A percentile compares a stretch with the other conserved stretches of the same genome.
Conservation (phyloP, 2,113 vertebrate species). For the Rana temporaria region DNA sequence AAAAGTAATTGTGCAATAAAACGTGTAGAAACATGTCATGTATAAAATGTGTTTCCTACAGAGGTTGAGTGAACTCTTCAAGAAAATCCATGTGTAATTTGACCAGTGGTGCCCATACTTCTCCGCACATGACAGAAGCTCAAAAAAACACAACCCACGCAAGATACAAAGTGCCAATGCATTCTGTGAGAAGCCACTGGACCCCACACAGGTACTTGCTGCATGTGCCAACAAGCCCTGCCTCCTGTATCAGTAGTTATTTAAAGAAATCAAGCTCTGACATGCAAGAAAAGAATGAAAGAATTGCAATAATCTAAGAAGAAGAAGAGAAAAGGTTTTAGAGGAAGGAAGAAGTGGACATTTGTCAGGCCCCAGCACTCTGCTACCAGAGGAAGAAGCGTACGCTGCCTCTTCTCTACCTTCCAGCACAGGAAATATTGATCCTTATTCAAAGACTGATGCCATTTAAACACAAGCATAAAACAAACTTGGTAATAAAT, state of each 20-base stretch:
- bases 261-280: constrained; percentile 1
- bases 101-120: no score
- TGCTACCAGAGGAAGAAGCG: background rate
- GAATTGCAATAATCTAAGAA: constrained; percentile 29
- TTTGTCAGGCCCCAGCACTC: background rate
- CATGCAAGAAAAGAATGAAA: constrained; percentile 13
- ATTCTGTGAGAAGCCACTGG: background rate
- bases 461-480: constrained; percentile 46
- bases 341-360: background rate
- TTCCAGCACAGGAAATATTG: constrained; percentile 40
- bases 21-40: no score
- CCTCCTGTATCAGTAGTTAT: background rate
- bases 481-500: constrained; percentile 31
- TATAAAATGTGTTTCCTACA: no score
- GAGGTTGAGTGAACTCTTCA: no score
- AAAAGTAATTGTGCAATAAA: no score
- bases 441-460: constrained; percentile 37
- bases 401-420: constrained; percentile 2
- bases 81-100: no score
- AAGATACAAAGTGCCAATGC: no score
- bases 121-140: no score
- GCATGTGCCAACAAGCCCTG: background rate
- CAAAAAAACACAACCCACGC: no score
- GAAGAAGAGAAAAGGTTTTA: background rate
- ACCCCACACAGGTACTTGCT: no score